Evolutionary conservation across 2,797 vertebrate genomes (phyloP).

Genomic region (Pterois miles): DNA sequence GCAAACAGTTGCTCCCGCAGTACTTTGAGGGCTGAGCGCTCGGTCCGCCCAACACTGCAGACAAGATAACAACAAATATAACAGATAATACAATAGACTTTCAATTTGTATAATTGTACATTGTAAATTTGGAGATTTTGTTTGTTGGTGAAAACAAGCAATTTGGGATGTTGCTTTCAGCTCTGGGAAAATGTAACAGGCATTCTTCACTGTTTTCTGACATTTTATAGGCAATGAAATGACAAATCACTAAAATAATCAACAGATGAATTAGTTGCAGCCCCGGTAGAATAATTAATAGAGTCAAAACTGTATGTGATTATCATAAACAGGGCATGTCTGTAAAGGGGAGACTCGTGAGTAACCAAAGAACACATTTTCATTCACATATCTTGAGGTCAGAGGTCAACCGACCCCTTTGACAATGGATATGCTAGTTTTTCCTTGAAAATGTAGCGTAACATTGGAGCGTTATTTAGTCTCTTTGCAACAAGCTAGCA

Average conservation of each 20-base stretch:
- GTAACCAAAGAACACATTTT: no score
- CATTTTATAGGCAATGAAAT: not conserved
- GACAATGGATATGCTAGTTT: no score
- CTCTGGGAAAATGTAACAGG: not conserved
- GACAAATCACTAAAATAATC: not conserved
- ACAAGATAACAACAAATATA: not conserved
- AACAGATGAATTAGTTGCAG: not conserved
- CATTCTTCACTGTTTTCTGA: not conserved
- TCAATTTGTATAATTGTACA: not conserved
- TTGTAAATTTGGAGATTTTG: not conserved
- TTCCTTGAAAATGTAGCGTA: no score
- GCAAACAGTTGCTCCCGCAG: constrained; percentile 91
- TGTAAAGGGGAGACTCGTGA: no score
- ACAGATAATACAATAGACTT: not conserved
- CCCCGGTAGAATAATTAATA: not conserved
- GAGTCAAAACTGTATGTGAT: not conserved
- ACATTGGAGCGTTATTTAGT: no score
- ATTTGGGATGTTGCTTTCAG: not conserved
- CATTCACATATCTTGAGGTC: no score
- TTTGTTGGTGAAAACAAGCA: not conserved
- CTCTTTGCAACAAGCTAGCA: no score
- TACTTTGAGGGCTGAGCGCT: constrained; percentile 91
- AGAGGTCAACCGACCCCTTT: no score
- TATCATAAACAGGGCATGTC: no score
- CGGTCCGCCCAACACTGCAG: constrained; percentile 89